Evolutionary conservation across 2,113 vertebrate species (phyloP), one percentile per base, ranked within the genome.

Genomic region (Ploceus nigricollis): DNA sequence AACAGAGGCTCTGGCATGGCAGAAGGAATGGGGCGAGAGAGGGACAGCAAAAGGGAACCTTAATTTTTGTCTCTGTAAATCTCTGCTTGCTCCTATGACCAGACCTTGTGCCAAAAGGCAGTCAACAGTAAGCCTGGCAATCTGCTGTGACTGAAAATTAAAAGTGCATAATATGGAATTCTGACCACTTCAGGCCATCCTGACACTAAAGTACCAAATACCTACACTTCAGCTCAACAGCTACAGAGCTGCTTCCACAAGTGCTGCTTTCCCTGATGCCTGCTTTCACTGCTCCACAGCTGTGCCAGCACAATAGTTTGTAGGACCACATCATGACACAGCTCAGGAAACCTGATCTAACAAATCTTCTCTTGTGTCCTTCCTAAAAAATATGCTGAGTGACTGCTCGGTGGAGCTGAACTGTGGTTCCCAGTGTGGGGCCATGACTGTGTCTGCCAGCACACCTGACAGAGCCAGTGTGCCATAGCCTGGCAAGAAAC

Each of bases 391-490:
- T 22, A 71, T 10, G 51, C 35, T 47, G 45, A 94, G 48, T 56
- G 76, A 66, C 27, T 73, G 79, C 60, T 77, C 0, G 0, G 39
- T 83, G 68, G 79, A 89, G 61, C 68, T 65, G 76, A 81, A 44
- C 58, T 1, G 2, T 14, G 56, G 19, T 25, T 83, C 82, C 50
- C 90, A 88, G 90, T 1, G 0, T 51, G 76, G 39, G 45, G 47
- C 64, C 60, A 50, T 0, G 1, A 16, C 44, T 3, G 6, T 0
- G 5, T 58, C 71, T 90, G 93, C 86, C 91, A 93, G 91, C 88
- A 89, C 90, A 96, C 92, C 92, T 93, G 92, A 92, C 68, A 85
- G 82, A 92, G 86, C 19, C 21, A 2, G 28, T 9, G 78, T 93
- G 65, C 81, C 90, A 53, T 1, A 40, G 61, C 54, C 54, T 76